Base-by-base conservation (phyloP, 1,140 invertebrate genomes). In the Formica selysi region DNA sequence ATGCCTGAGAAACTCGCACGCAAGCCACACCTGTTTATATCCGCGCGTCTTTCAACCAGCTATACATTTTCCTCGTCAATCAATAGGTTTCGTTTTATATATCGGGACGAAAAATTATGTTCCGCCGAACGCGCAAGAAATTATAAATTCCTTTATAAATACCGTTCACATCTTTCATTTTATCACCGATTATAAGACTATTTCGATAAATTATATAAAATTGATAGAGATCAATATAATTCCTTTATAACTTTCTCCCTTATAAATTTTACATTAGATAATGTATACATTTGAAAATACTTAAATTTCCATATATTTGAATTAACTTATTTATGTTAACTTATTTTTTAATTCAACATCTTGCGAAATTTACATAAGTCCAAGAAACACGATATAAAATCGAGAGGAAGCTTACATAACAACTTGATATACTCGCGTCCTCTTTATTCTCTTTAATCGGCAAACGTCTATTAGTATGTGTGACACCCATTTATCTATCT, bases 21-120 rank as follows among this genome's bases (percentile, higher is more conserved):
- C 41, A 26, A 59, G 67, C 86, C 73, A 73, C 61, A 32, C 74
- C 79, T 67, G 65, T 44, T 59, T 38, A 5, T 22, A 32, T 59
- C 68, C 51, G 26, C 26, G 51, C 26, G 54, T 73, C 51, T 81
- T 59, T 38, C 22, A 80, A 19, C 13, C 32, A 57, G 16, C 4
- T 38, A 32, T 32, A 29, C 29, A 54, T 57, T 71, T 80, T 71
- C n/a, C 10, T 22, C 48, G 13, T 51, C 16, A 51, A 51, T 51
- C 11, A 4, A 51, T 36, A 71, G 3, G 32, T 13, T 51, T 54
- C 11, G 2, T 16, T 32, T 26, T 32, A 67, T 16, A 48, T 16
- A n/a, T 7, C n/a, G n/a, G 7, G 3, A 22, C 19, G 26, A 6
- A 19, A 68, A 79, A 57, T 36, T 48, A 36, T 41, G 29, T 78